Evolutionary conservation across 2,888 invertebrate species (phyloP), one percentile per base, ranked within the genome.

Genomic region (Tenthredo distinguenda): DNA sequence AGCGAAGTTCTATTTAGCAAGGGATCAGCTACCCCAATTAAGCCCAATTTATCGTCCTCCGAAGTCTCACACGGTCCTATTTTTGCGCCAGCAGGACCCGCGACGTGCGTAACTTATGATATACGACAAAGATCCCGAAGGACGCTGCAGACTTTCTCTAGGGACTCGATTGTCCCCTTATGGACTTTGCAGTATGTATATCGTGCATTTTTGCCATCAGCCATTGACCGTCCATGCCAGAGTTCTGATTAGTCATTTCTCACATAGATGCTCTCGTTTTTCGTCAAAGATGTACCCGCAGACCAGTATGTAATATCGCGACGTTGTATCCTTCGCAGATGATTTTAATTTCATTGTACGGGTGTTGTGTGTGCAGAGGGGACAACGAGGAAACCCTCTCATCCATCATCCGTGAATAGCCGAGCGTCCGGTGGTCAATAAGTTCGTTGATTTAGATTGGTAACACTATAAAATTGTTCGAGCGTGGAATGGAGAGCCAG

Each of bases 1-100:
- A 58, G 40, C 40, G 26, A 81, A 62, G 81, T 81, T 81, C 81
- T 81, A 81, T 81, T 81, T 81, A 81, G 81, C 81, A 31, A 81
- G 81, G 81, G 62, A 81, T 81, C 58, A 81, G 62, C 81, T 81
- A 58, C 74, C 85, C 85, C 79, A 85, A 85, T 85, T 85, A 85
- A 79, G 85, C 76, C 0, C 43, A 79, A 85, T 85, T 85, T 85
- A 85, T 85, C 74, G 85, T 65, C 43, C 81, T 58, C 62, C 58
- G 26, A 58, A 81, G 81, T 65, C 84, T 55, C 72, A 71, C 71
- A 84, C 84, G 71, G 43, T 55, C 40, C 34, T 34, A 84, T 74
- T 84, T 74, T 74, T 37, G 58, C 40, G 40, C 18, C n/a, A 34
- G n/a, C 15, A n/a, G 15, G 10, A 58, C 26, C 55, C 31, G 34